Conservation (phyloP, 2,113 vertebrate species). For the Dicerorhinus sumatrensis region DNA sequence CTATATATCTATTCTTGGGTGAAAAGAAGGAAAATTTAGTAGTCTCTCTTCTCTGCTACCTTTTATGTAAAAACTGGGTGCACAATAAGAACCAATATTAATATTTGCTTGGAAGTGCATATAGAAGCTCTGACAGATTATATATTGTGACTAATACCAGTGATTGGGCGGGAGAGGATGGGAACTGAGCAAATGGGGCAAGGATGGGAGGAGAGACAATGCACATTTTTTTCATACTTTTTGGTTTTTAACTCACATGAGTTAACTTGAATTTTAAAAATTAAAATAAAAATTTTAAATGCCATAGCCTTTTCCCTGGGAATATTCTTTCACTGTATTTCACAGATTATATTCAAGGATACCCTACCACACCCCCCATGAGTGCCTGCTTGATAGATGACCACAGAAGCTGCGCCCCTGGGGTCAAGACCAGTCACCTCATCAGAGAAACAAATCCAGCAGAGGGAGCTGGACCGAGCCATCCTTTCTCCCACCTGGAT, state of each 20-base stretch:
- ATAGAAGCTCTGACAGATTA: background rate
- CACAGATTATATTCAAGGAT: background rate
- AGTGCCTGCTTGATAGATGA: background rate
- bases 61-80: background rate
- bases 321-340: background rate
- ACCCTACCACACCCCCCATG: background rate
- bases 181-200: background rate
- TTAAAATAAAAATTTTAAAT: background rate
- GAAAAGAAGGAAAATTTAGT: background rate
- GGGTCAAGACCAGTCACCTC: slow-evolving; percentile 45
- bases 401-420: background rate
- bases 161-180: background rate
- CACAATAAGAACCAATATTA: background rate
- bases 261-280: background rate
- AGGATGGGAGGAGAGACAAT: background rate
- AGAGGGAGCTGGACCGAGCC: background rate
- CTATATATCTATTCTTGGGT: background rate
- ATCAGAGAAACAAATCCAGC: background rate
- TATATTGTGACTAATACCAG: background rate
- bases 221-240: background rate
- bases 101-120: background rate
- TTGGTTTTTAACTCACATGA: background rate
- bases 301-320: background rate
- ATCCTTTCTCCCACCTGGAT: background rate
- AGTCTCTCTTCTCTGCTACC: background rate